Conservation (phyloP, 2,113 vertebrate species). For the Empidonax traillii region DNA sequence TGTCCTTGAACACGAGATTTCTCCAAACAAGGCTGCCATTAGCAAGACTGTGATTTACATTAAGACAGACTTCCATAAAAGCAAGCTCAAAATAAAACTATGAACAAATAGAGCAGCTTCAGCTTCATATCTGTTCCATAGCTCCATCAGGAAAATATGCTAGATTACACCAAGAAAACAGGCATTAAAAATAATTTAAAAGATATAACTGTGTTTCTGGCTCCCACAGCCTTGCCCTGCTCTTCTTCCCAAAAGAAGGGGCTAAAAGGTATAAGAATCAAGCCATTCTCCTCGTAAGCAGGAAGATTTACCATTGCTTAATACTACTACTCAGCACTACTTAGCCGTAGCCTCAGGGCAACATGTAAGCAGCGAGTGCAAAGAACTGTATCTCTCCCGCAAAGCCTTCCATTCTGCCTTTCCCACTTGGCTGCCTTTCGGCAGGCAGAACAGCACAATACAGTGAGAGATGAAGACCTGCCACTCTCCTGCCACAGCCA, state of each 20-base stretch:
- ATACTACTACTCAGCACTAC: conserved; percentile 61
- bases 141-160: conserved; percentile 17
- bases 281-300: conserved; percentile 46
- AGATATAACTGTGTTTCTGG: neutral
- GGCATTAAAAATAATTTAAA: neutral
- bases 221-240: neutral
- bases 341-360: conserved; percentile 68
- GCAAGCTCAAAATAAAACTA: conserved; percentile 27
- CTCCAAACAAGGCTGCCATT: conserved; percentile 5
- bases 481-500: conserved; percentile 47
- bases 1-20: neutral
- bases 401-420: conserved; percentile 43
- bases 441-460: conserved; percentile 43
- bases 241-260: conserved; percentile 39
- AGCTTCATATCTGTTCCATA: neutral
- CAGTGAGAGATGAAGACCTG: conserved; percentile 42
- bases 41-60: conserved; percentile 31
- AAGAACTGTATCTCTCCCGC: conserved; percentile 51
- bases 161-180: neutral
- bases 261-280: conserved; percentile 43
- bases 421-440: conserved; percentile 38
- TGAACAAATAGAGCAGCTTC: neutral
- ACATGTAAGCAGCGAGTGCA: conserved; percentile 24
- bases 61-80: conserved; percentile 31
- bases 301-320: conserved; percentile 68